These are phyloP conservation scores for Helicorthomorpha holstii DNA, from an alignment of 1,140 invertebrate species.

Conservation along the genomic window DNA sequence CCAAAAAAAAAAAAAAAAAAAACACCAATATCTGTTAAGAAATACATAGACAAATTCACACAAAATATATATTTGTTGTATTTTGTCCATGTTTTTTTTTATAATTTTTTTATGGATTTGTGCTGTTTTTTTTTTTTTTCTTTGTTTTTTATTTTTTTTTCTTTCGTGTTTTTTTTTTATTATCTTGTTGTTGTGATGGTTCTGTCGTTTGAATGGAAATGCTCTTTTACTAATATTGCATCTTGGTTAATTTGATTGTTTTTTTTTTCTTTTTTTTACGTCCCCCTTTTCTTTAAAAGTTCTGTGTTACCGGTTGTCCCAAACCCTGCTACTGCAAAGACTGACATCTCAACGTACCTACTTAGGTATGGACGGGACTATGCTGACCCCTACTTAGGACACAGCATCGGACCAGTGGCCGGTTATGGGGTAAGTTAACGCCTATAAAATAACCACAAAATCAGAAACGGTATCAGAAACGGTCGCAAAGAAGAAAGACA, in stretches of 20 bases:
- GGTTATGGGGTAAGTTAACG: conserved; percentile 71
- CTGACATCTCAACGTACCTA: conserved; percentile 9
- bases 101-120: too few relatives aligned
- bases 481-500: too few relatives aligned
- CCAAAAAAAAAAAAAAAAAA: too few relatives aligned
- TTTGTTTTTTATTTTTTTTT: background rate
- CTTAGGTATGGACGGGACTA: conserved; percentile 74
- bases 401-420: conserved; percentile 86
- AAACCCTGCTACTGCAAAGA: conserved; percentile 9
- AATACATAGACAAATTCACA: too few relatives aligned
- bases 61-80: too few relatives aligned
- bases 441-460: background rate
- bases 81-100: too few relatives aligned
- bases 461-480: background rate
- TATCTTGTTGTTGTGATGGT: background rate
- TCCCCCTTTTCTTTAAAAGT: conserved; percentile 12
- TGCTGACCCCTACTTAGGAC: conserved; percentile 83
- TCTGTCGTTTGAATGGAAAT: conserved; percentile 1
- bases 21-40: too few relatives aligned
- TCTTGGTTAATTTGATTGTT: conserved; percentile 3
- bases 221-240: background rate
- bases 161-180: background rate
- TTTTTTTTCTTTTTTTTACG: conserved; percentile 9
- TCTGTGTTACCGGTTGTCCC: conserved; percentile 12
- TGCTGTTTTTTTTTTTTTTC: background rate